Percentiles rank a stretch among this genome's conserved stretches.
phyloP scores from a whole-genome alignment of 2,888 invertebrate genomes.

The Plagodis dolabraria region DNA sequence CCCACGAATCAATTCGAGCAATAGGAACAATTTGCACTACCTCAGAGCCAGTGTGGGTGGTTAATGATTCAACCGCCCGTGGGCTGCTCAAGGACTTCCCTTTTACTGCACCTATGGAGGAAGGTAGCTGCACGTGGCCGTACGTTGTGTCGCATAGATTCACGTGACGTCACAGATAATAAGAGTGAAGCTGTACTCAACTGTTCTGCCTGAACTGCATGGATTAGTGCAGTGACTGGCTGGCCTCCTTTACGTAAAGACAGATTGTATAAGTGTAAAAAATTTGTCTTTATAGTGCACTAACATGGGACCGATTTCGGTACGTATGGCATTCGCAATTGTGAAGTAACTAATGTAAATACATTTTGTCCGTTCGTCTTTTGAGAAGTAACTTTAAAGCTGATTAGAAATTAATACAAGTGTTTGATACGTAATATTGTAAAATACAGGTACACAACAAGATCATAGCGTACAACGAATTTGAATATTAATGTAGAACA shows the following conservation, averaged over 20 bases:
- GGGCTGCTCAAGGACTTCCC: slow-evolving; percentile 78
- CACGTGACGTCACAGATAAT: slow-evolving; percentile 21
- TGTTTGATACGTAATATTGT: too few relatives aligned
- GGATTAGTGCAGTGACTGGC: too few relatives aligned
- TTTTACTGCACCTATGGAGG: slow-evolving; percentile 67
- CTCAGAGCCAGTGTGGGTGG: slow-evolving; percentile 62
- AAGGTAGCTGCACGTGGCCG: slow-evolving; percentile 51
- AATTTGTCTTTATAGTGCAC: too few relatives aligned
- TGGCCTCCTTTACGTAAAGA: too few relatives aligned
- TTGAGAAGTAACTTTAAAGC: too few relatives aligned
- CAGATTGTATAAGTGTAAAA: too few relatives aligned
- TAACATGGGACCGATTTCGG: too few relatives aligned
- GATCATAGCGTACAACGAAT: neutral
- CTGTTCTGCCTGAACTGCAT: neutral
- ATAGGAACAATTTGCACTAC: slow-evolving; percentile 52
- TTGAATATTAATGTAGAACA: slow-evolving; percentile 12
- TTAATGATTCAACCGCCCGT: slow-evolving; percentile 69
- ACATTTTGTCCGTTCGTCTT: too few relatives aligned
- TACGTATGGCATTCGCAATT: too few relatives aligned
- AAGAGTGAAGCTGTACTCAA: neutral
- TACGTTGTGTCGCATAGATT: slow-evolving; percentile 14
- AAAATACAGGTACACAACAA: neutral
- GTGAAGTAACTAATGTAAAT: too few relatives aligned
- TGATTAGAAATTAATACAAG: too few relatives aligned
- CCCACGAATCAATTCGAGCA: slow-evolving; percentile 49